A percentile compares a stretch with the other conserved stretches of the same genome.
These are phyloP conservation scores for Crotophaga sulcirostris DNA, from an alignment of 2,113 vertebrate genomes.

Conservation along the genomic window DNA sequence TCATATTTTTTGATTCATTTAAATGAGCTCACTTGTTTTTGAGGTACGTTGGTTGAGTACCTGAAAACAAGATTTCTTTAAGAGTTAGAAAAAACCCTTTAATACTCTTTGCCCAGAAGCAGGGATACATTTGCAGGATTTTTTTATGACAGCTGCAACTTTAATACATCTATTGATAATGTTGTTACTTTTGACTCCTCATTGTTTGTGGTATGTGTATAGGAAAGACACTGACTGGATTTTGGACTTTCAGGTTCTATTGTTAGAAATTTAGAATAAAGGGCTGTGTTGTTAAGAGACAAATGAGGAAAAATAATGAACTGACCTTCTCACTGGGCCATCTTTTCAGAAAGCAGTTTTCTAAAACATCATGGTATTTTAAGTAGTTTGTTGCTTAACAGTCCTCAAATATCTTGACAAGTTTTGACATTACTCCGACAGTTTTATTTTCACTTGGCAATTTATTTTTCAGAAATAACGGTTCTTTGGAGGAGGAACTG, in stretches of 20 bases:
- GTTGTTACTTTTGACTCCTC: not conserved
- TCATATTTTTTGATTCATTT: not conserved
- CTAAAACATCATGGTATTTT: not conserved
- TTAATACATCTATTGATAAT: not conserved
- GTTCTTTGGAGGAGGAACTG: not conserved
- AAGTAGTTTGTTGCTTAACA: not conserved
- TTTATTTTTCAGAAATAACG: not conserved
- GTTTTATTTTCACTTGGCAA: not conserved
- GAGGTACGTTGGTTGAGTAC: not conserved
- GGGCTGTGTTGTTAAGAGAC: not conserved
- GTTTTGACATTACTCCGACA: not conserved
- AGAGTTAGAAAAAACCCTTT: not conserved
- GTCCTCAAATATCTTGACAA: not conserved
- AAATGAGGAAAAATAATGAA: not conserved
- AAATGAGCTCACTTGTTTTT: not conserved
- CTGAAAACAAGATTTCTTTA: not conserved
- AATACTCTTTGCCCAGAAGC: not conserved
- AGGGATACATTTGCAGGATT: not conserved
- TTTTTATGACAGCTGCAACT: not conserved
- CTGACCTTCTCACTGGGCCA: not conserved
- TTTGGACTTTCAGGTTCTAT: not conserved
- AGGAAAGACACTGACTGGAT: not conserved
- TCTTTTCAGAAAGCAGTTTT: not conserved
- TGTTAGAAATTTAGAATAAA: not conserved
- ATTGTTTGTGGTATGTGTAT: not conserved